Evolutionary conservation across 2,797 vertebrate species (phyloP), one percentile per base, ranked within the genome.

Genomic region (Sternotherus odoratus): DNA sequence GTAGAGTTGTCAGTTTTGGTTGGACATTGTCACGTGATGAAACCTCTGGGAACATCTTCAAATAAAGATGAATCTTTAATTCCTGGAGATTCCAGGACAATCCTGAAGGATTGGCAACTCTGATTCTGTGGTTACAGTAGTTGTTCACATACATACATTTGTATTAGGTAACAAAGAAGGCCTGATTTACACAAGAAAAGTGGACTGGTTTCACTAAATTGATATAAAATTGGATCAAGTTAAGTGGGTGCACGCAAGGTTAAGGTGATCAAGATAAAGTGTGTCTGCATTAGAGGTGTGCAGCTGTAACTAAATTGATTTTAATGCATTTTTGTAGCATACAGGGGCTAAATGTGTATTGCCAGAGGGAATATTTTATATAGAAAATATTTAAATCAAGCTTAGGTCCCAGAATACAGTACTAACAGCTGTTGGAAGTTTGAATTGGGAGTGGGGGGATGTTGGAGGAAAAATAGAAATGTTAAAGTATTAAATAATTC

Each of bases 151-250:
- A 5, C 53, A 53, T 53, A 53, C 9, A 11, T 53, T 53, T 53
- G 53, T 53, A 53, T 24, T 53, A 24, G 23, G 53, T 24, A 53
- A 53, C 23, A 53, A 24, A 53, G 53, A 24, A 10, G 23, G 9
- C 23, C 53, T 24, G 19, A 3, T 91, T 39, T 89, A 36, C 86
- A 12, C 74, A 28, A 93, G 57, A 12, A 81, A 77, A 87, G 13
- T 88, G 66, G 79, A 36, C 0, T 81, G 43, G 8, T 91, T 94
- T 91, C 16, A 77, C 77, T 84, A 66, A 79, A 86, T 50, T 36
- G 48, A 83, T 85, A 87, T 87, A 46, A 94, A 95, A 93, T 93
- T 85, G 78, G 82, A 93, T 95, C 56, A 78, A 15, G 43, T 54
- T 85, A 36, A 81, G 78, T 81, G 80, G 51, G 63, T 60, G 57